Evolutionary conservation across 2,797 vertebrate genomes (phyloP).

Genomic region (Leuciscus waleckii): DNA sequence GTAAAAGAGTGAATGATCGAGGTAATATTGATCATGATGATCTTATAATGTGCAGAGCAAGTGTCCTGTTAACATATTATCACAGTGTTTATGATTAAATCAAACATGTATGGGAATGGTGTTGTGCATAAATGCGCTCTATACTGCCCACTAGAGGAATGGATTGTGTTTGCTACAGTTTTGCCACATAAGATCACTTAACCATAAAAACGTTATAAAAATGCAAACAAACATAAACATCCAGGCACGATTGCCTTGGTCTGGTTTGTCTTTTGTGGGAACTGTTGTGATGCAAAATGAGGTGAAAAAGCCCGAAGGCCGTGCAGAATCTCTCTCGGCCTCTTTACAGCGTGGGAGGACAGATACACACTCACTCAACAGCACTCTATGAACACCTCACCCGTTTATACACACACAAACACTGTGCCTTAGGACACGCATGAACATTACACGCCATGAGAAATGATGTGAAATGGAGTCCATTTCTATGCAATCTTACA

Average conservation of each 20-base stretch:
- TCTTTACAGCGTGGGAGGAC: slow-evolving; percentile 15
- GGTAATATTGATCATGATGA: not conserved
- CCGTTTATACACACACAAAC: not conserved
- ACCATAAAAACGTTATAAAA: not conserved
- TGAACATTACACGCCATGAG: slow-evolving; percentile 11
- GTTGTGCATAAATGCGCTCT: not conserved
- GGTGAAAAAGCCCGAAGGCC: slow-evolving; percentile 11
- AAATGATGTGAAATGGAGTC: not conserved
- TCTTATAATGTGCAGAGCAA: not conserved
- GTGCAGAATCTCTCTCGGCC: not conserved
- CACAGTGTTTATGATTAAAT: not conserved
- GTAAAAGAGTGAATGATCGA: slow-evolving; percentile 21
- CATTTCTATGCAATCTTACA: slow-evolving; percentile 17
- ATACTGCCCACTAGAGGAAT: slow-evolving; percentile 27
- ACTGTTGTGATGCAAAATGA: slow-evolving; percentile 17
- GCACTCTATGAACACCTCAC: slow-evolving; percentile 27
- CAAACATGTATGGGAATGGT: not conserved
- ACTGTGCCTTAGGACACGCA: slow-evolving; percentile 22
- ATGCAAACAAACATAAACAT: not conserved
- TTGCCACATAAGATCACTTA: not conserved
- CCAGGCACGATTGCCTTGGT: not conserved
- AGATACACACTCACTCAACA: slow-evolving; percentile 14
- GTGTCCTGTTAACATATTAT: slow-evolving; percentile 1
- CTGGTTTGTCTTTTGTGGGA: not conserved
- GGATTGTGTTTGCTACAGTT: not conserved